A percentile compares a stretch with the other conserved stretches of the same genome.
Conservation (phyloP, 2,888 invertebrate genomes). For the Seira ritae region DNA sequence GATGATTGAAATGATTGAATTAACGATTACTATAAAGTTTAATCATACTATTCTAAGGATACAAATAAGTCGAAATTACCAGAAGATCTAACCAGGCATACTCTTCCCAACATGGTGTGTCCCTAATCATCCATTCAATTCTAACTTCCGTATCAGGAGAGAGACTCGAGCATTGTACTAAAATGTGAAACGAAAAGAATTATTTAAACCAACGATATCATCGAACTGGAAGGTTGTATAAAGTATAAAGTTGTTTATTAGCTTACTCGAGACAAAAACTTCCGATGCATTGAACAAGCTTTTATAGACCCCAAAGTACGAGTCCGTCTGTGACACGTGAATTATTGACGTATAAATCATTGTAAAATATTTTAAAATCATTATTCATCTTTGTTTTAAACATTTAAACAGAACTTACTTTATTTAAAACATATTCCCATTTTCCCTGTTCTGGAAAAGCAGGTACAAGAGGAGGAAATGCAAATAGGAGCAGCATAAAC, state of each 20-base stretch:
- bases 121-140: conserved; percentile 79
- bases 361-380: too few relatives aligned
- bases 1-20: not conserved
- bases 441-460: conserved; percentile 77
- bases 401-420: conserved; percentile 76
- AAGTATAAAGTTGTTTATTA: conserved; percentile 12
- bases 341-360: conserved; percentile 19
- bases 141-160: conserved; percentile 75
- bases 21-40: too few relatives aligned
- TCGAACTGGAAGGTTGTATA: too few relatives aligned
- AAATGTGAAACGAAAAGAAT: not conserved
- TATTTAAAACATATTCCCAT: conserved; percentile 81
- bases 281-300: conserved; percentile 84
- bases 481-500: not conserved
- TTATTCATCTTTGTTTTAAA: not conserved
- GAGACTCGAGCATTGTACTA: conserved; percentile 62
- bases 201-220: too few relatives aligned
- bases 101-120: conserved; percentile 80
- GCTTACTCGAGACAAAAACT: conserved; percentile 82
- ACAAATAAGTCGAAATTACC: conserved; percentile 50
- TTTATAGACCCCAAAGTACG: conserved; percentile 76
- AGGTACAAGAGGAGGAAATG: conserved; percentile 7
- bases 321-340: too few relatives aligned
- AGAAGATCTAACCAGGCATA: conserved; percentile 70
- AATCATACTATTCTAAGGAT: too few relatives aligned